phyloP scores from a whole-genome alignment of 2,888 invertebrate genomes.

The Thalpophila matura region DNA sequence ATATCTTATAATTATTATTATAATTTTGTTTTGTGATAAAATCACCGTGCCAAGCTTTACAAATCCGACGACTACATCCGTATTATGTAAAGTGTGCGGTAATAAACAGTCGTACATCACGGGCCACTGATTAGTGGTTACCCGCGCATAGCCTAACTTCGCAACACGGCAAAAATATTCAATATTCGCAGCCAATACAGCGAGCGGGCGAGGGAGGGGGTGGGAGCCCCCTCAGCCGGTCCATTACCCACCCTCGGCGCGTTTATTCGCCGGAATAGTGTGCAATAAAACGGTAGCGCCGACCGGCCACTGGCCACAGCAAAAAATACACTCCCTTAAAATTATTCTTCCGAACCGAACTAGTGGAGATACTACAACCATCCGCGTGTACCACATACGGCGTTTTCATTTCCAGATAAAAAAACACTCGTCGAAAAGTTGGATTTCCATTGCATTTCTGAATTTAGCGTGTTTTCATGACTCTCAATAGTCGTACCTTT shows the following conservation, averaged over 20 bases:
- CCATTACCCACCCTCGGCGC: conserved; percentile 83
- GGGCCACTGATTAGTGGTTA: conserved; percentile 82
- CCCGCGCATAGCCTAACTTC: conserved; percentile 72
- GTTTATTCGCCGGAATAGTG: conserved; percentile 89
- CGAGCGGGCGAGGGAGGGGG: conserved; percentile 61
- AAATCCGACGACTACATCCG: conserved; percentile 24
- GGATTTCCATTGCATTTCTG: conserved; percentile 67
- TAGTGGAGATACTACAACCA: conserved; percentile 59
- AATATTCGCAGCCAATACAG: conserved; percentile 85
- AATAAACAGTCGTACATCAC: conserved; percentile 69
- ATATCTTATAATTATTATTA: background rate
- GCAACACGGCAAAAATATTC: conserved; percentile 85
- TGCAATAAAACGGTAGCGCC: conserved; percentile 87
- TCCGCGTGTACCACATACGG: conserved; percentile 40
- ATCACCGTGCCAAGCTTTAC: conserved; percentile 1
- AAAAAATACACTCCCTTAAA: conserved; percentile 84
- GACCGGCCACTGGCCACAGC: conserved; percentile 82
- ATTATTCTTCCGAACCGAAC: conserved; percentile 81
- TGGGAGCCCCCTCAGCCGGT: conserved; percentile 68
- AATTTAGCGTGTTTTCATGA: conserved; percentile 68
- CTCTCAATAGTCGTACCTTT: conserved; percentile 63
- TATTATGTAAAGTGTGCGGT: conserved; percentile 63
- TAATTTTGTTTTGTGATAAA: background rate
- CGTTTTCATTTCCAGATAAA: conserved; percentile 60
- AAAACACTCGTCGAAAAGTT: conserved; percentile 57